Evolutionary conservation across 1,140 invertebrate species (phyloP).

Genomic region (Papilio aristodemus): DNA sequence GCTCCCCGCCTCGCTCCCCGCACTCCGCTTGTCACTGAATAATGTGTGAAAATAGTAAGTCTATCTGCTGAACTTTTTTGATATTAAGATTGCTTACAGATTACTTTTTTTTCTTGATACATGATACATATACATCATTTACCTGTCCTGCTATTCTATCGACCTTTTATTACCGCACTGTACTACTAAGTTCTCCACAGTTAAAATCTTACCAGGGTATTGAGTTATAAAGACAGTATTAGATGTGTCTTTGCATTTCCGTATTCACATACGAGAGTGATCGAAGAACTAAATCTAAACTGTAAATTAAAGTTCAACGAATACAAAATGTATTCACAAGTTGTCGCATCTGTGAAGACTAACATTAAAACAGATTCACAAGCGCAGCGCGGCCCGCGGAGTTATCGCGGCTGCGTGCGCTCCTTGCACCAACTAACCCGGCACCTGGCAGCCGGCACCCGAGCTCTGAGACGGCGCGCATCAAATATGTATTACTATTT

Average conservation of each 20-base stretch:
- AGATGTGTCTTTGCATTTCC: too few species aligned
- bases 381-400: not conserved
- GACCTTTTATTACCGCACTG: too few species aligned
- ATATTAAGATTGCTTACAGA: too few species aligned
- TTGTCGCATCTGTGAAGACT: not conserved
- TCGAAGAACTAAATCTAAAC: too few species aligned
- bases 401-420: slow-evolving; percentile 24
- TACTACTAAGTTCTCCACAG: too few species aligned
- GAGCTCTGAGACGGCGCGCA: slow-evolving; percentile 36
- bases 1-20: not conserved
- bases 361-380: not conserved
- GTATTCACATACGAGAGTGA: too few species aligned
- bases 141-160: too few species aligned
- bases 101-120: not conserved
- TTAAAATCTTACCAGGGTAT: too few species aligned
- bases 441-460: slow-evolving; percentile 27
- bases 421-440: slow-evolving; percentile 45
- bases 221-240: too few species aligned
- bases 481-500: slow-evolving; percentile 61
- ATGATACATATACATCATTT: too few species aligned
- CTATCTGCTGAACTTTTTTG: not conserved
- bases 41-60: not conserved
- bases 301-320: not conserved
- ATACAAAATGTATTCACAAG: not conserved
- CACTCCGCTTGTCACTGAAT: not conserved